phyloP scores from a whole-genome alignment of 2,888 invertebrate species.

The Scelioninae gen. 1 region DNA sequence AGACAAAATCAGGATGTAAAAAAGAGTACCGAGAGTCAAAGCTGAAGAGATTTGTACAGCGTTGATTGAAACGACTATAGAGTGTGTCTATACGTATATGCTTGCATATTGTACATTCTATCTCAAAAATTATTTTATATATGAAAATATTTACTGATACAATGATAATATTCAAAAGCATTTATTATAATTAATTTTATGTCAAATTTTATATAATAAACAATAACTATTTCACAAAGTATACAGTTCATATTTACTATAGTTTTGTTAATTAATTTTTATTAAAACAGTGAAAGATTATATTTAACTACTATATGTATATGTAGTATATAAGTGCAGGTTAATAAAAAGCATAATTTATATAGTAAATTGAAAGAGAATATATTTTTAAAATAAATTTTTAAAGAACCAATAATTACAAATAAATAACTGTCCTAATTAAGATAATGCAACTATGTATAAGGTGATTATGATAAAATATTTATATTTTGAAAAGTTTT shows the following conservation, averaged over 20 bases:
- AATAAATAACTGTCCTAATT: background rate
- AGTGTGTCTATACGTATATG: slow-evolving; percentile 78
- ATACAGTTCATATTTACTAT: too few relatives aligned
- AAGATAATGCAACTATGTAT: background rate
- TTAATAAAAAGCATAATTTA: too few relatives aligned
- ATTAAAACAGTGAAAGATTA: too few relatives aligned
- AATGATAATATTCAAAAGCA: background rate
- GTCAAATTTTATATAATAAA: too few relatives aligned
- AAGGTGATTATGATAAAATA: slow-evolving; percentile 47
- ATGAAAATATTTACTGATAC: slow-evolving; percentile 25
- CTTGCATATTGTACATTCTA: slow-evolving; percentile 48
- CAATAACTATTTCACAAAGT: too few relatives aligned
- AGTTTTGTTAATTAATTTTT: too few relatives aligned
- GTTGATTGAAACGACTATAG: slow-evolving; percentile 83
- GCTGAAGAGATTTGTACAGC: slow-evolving; percentile 81
- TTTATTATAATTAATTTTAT: too few relatives aligned
- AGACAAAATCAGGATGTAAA: slow-evolving; percentile 71
- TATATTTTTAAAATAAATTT: too few relatives aligned
- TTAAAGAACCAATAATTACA: background rate
- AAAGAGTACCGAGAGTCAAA: slow-evolving; percentile 75
- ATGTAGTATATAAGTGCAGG: too few relatives aligned
- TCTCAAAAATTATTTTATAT: slow-evolving; percentile 48
- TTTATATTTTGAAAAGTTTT: slow-evolving; percentile 41
- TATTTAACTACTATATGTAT: too few relatives aligned
- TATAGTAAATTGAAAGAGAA: too few relatives aligned